Percentiles rank a stretch among this genome's conserved stretches.
Evolutionary conservation across 1,140 invertebrate species (phyloP).

Genomic region (Drosophila ironensis): DNA sequence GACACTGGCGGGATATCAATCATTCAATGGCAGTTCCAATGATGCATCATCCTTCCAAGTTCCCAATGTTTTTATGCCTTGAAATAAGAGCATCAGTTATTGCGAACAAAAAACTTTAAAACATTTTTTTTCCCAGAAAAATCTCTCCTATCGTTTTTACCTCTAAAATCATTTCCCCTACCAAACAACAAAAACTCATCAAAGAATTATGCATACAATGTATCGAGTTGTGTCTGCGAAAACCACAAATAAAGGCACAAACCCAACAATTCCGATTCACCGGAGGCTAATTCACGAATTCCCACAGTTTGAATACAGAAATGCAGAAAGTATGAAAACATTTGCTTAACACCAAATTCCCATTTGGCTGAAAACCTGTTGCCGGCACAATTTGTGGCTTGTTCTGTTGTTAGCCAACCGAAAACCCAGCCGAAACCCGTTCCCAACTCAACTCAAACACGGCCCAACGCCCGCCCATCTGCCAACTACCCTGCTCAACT

Average conservation of each 20-base stretch:
- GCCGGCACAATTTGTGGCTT: constrained; percentile 53
- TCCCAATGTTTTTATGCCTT: too few species aligned
- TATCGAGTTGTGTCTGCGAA: constrained; percentile 16
- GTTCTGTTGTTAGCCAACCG: constrained; percentile 16
- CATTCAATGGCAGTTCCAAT: too few species aligned
- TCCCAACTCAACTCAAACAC: not conserved
- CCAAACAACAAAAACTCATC: constrained; percentile 33
- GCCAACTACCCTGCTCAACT: not conserved
- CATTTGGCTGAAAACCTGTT: constrained; percentile 64
- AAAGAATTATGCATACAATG: constrained; percentile 20
- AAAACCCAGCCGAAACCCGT: not conserved
- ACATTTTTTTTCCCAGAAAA: not conserved
- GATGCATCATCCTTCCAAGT: too few species aligned
- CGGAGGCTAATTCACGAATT: constrained; percentile 67
- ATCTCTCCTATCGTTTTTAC: not conserved
- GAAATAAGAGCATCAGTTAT: too few species aligned
- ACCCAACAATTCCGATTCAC: constrained; percentile 59
- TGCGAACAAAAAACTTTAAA: too few species aligned
- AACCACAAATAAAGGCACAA: constrained; percentile 2
- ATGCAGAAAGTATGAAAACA: constrained; percentile 45
- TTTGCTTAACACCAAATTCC: constrained; percentile 51
- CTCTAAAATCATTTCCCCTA: not conserved
- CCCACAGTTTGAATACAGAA: constrained; percentile 61
- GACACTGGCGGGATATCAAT: too few species aligned
- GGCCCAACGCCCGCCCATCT: too few species aligned